Evolutionary conservation across 2,797 vertebrate genomes (phyloP).

Genomic region (Onychomys torridus): DNA sequence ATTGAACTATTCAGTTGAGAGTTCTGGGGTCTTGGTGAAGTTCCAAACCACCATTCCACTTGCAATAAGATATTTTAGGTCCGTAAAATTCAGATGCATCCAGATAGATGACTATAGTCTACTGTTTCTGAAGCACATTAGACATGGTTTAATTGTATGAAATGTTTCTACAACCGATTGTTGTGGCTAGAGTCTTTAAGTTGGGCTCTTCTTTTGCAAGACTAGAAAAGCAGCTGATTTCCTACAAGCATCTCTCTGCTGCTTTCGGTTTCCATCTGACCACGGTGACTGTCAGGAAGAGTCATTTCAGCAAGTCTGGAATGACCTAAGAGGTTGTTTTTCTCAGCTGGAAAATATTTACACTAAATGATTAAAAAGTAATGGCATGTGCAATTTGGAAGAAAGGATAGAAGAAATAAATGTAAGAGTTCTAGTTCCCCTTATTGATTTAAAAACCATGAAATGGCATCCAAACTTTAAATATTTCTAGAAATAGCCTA

Average conservation of each 20-base stretch:
- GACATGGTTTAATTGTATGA: neutral
- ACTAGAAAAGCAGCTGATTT: neutral
- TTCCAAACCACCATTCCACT: neutral
- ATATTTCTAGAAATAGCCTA: neutral
- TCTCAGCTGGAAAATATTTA: neutral
- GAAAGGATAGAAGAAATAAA: neutral
- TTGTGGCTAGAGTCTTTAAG: neutral
- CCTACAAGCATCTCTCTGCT: neutral
- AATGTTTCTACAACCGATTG: neutral
- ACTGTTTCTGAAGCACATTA: neutral
- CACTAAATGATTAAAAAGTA: neutral
- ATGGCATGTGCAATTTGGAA: neutral
- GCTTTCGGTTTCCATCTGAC: neutral
- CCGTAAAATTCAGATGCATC: neutral
- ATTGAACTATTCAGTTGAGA: neutral
- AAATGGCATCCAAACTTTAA: too few relatives aligned
- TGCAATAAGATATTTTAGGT: neutral
- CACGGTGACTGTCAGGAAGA: neutral
- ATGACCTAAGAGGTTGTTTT: neutral
- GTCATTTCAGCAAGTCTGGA: neutral
- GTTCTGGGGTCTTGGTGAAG: neutral
- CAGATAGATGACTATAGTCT: neutral
- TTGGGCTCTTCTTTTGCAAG: neutral
- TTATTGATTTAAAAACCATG: neutral
- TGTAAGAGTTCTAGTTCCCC: neutral